Evolutionary conservation across 1,140 invertebrate genomes (phyloP), one percentile per base, ranked within the genome.

Genomic region (Cardiocondyla obscurior): DNA sequence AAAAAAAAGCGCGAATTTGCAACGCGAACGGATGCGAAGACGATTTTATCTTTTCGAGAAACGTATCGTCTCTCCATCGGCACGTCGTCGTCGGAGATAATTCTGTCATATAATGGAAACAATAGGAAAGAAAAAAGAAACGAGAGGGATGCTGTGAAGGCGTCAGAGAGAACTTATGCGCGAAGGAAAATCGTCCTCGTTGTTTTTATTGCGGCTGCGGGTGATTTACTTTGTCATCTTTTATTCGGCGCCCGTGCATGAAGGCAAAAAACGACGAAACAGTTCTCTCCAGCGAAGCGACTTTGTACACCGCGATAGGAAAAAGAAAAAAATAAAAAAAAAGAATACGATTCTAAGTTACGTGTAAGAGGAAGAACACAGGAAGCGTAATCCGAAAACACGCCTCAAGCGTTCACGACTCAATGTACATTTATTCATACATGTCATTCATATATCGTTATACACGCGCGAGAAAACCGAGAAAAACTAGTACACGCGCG

Each of bases 341-440:
- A 16, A n/a, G n/a, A 53, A 51, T 16, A 39, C 44, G 22, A 77
- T 19, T 67, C 57, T 19, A 77, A 30, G 30, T 36, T n/a, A 39
- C 22, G n/a, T 55, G 12, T n/a, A n/a, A 33, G 39, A 33, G 49
- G 3, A n/a, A n/a, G 8, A 39, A 55, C 30, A 42, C 7, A 67
- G n/a, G 4, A n/a, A 55, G 28, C 39, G 42, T 62, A 74, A 3
- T n/a, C 28, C 39, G 53, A 19, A 6, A n/a, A 44, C n/a, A 5
- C 25, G 12, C 30, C 12, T 42, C 12, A 19, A 64, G 28, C 14
- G 30, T 64, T 64, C 19, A 60, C 36, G 58, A 64, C 44, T 60
- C 22, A 30, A 60, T 74, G 55, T 74, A 60, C 55, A 74, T 74
- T 74, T 30, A 39, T 72, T 55, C 33, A 55, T 69, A 69, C 65